Evolutionary conservation across 1,140 invertebrate genomes (phyloP).

Genomic region (Melanaphis sacchari): DNA sequence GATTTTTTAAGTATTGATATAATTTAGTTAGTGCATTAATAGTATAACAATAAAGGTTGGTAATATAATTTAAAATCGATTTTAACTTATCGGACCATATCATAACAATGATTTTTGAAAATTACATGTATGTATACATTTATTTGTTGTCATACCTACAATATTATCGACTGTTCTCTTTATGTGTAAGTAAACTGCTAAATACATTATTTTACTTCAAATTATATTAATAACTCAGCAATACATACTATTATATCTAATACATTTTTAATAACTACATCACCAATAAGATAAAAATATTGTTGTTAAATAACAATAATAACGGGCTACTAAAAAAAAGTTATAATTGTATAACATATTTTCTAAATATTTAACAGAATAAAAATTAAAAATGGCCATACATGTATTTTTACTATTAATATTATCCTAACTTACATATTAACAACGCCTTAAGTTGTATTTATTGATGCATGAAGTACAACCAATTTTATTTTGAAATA

Average conservation of each 20-base stretch:
- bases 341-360: background rate
- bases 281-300: background rate
- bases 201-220: background rate
- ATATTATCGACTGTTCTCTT: background rate
- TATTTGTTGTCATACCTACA: background rate
- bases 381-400: background rate
- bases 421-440: background rate
- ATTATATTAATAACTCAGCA: background rate
- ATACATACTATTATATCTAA: background rate
- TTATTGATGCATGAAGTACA: background rate
- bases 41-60: background rate
- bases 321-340: constrained; percentile 21
- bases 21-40: constrained; percentile 25
- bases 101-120: background rate
- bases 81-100: background rate
- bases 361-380: constrained; percentile 42
- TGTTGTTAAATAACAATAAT: constrained; percentile 15
- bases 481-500: background rate
- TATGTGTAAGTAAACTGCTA: background rate
- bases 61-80: background rate
- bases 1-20: background rate
- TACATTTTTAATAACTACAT: background rate
- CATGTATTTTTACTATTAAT: background rate
- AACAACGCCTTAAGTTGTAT: background rate
- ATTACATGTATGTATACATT: background rate